These are phyloP conservation scores for Iguana delicatissima DNA, from an alignment of 2,797 vertebrate genomes.

Conservation along the genomic window DNA sequence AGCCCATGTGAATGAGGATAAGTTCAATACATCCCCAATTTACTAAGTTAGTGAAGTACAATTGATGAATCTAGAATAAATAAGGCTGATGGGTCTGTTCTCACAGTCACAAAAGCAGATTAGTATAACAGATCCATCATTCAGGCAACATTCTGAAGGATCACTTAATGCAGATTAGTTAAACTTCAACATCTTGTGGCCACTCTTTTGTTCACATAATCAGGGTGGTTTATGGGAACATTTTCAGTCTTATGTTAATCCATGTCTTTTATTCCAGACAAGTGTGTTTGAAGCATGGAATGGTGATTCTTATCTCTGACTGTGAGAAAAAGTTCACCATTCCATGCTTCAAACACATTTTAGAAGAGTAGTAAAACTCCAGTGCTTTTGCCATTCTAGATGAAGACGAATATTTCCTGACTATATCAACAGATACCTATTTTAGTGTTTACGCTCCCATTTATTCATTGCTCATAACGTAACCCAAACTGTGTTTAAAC, in stretches of 20 bases:
- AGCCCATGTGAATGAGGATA: background rate
- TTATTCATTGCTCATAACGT: background rate
- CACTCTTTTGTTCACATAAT: slow-evolving; percentile 23
- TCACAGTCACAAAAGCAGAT: slow-evolving; percentile 11
- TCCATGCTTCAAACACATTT: slow-evolving; percentile 20
- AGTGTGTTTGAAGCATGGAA: too few species aligned
- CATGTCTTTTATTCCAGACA: slow-evolving; percentile 11
- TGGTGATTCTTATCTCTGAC: background rate
- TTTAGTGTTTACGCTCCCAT: background rate
- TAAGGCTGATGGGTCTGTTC: background rate
- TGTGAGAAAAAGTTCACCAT: background rate
- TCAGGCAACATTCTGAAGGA: slow-evolving; percentile 4
- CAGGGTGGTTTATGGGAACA: slow-evolving; percentile 8
- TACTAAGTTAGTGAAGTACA: background rate
- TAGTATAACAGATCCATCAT: slow-evolving; percentile 14
- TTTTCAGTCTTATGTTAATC: slow-evolving; percentile 26
- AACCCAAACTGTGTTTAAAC: background rate
- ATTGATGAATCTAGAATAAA: slow-evolving; percentile 13
- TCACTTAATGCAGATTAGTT: slow-evolving; percentile 25
- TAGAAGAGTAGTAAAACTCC: background rate
- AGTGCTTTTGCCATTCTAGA: background rate
- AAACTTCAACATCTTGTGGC: slow-evolving; percentile 17
- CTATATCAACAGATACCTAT: background rate
- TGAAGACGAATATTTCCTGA: background rate
- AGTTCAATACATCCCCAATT: background rate